phyloP scores from a whole-genome alignment of 1,140 invertebrate genomes.

The Pteromalus puparum region DNA sequence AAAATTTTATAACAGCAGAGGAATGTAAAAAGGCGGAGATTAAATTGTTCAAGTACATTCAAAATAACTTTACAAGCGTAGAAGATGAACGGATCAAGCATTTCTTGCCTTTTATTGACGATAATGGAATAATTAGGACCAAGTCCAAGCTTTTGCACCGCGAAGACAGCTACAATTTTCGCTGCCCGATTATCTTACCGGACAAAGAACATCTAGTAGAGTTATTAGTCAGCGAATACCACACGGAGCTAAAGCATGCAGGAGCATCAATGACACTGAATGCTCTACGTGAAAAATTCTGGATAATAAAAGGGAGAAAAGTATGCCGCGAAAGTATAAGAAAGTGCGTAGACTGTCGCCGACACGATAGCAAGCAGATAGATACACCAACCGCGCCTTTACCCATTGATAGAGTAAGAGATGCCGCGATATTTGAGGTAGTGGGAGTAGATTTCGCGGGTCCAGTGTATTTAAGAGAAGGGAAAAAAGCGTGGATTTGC shows the following conservation, averaged over 20 bases:
- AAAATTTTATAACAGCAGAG: no score
- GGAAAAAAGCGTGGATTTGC: constrained; percentile 14
- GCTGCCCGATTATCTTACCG: not conserved
- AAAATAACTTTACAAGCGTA: not conserved
- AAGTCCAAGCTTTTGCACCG: no score
- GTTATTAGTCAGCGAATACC: not conserved
- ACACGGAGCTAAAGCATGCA: not conserved
- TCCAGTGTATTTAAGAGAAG: constrained; percentile 3
- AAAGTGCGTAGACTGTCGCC: not conserved
- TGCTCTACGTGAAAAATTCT: not conserved
- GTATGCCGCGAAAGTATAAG: no score
- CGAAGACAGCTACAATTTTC: not conserved
- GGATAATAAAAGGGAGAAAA: not conserved
- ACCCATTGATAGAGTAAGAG: constrained; percentile 51
- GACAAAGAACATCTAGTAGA: not conserved
- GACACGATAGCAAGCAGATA: constrained; percentile 6
- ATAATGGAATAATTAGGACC: no score
- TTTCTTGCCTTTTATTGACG: not conserved
- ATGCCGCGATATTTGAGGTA: constrained; percentile 23
- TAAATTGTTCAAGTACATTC: not conserved
- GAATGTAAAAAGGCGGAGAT: no score
- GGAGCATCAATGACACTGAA: not conserved
- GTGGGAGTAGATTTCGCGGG: constrained; percentile 23
- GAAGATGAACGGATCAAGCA: not conserved
- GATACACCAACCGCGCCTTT: constrained; percentile 52